phyloP scores from a whole-genome alignment of 2,888 invertebrate genomes.

The Calephelis perditalis region DNA sequence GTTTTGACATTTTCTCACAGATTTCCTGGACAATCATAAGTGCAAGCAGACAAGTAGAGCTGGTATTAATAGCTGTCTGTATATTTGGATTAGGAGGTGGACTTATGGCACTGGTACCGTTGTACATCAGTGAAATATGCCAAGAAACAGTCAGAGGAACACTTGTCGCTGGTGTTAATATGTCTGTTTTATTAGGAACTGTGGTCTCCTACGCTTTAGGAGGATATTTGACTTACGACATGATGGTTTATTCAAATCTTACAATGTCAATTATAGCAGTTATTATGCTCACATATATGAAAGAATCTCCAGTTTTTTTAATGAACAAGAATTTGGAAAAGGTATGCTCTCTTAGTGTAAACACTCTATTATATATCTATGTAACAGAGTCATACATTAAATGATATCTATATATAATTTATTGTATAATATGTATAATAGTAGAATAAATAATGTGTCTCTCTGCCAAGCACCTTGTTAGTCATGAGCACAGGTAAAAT shows the following conservation, averaged over 20 bases:
- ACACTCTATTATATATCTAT: too few relatives aligned
- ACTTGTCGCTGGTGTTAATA: constrained; percentile 21
- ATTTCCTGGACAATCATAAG: constrained; percentile 49
- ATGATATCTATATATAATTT: too few relatives aligned
- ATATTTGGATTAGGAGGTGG: constrained; percentile 38
- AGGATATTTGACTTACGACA: constrained; percentile 39
- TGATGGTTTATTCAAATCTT: constrained; percentile 40
- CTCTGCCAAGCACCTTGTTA: too few relatives aligned
- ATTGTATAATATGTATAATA: too few relatives aligned
- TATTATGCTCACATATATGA: constrained; percentile 34
- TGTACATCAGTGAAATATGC: constrained; percentile 27
- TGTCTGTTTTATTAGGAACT: constrained; percentile 22
- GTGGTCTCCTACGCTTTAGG: constrained; percentile 36
- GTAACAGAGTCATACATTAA: too few relatives aligned
- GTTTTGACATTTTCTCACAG: constrained; percentile 34
- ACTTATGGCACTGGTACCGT: constrained; percentile 37
- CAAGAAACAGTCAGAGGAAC: constrained; percentile 27
- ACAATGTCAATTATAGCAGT: constrained; percentile 33
- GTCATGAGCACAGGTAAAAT: too few relatives aligned
- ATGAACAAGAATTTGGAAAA: constrained; percentile 20
- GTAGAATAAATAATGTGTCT: too few relatives aligned
- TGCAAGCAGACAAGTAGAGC: constrained; percentile 42
- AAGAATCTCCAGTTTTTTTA: constrained; percentile 39
- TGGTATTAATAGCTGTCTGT: constrained; percentile 44
- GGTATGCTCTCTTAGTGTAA: neutral